A percentile compares a stretch with the other conserved stretches of the same genome.
Evolutionary conservation across 1,140 invertebrate genomes (phyloP).

Genomic region (Eriosoma lanigerum): DNA sequence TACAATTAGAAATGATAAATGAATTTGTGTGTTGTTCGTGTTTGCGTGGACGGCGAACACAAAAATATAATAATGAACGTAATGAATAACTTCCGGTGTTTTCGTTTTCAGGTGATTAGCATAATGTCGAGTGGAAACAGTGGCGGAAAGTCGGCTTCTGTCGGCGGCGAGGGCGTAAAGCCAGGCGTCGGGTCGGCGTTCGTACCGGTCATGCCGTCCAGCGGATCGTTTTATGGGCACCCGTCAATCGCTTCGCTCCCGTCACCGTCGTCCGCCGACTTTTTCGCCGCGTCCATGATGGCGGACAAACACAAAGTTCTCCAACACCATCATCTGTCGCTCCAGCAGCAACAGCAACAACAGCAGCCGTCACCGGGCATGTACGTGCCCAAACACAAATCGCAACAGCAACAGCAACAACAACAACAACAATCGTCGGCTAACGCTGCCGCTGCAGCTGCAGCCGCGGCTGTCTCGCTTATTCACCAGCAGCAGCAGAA

Average conservation of each 20-base stretch:
- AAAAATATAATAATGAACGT: too few species aligned
- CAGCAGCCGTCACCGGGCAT: conserved; percentile 41
- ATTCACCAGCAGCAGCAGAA: conserved; percentile 43
- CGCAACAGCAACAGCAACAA: conserved; percentile 17
- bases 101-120: conserved; percentile 25
- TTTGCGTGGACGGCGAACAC: too few species aligned
- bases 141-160: conserved; percentile 42
- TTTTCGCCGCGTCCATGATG: conserved; percentile 41
- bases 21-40: too few species aligned
- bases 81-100: background rate
- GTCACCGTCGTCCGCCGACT: conserved; percentile 31
- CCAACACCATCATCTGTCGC: conserved; percentile 18
- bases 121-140: conserved; percentile 46
- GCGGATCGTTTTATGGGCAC: conserved; percentile 49
- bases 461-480: conserved; percentile 30
- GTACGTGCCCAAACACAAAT: conserved; percentile 30
- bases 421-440: conserved; percentile 15
- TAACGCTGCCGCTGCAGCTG: background rate
- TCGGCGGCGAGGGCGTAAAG: conserved; percentile 47
- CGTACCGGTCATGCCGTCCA: conserved; percentile 50
- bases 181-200: conserved; percentile 49
- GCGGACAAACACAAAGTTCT: conserved; percentile 50
- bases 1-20: background rate
- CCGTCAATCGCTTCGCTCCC: conserved; percentile 44
- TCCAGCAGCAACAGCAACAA: conserved; percentile 17